Percentiles rank a stretch among this genome's conserved stretches.
phyloP scores from a whole-genome alignment of 2,797 vertebrate species.

The Pantherophis vulpinus region DNA sequence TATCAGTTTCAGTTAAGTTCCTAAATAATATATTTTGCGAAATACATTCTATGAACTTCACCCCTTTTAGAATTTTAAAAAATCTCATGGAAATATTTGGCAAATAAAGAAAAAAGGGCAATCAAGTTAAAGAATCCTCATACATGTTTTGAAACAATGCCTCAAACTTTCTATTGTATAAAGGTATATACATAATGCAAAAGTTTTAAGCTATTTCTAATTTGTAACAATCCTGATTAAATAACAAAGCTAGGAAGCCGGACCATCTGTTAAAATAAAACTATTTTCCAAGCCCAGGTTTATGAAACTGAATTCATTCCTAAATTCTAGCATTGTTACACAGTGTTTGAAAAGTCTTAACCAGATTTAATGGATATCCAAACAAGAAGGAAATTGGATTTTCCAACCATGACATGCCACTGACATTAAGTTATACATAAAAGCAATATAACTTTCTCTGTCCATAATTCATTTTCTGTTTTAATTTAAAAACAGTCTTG shows the following conservation, averaged over 20 bases:
- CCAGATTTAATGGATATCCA: conserved; percentile 64
- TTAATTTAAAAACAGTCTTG: conserved; percentile 62
- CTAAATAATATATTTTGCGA: conserved; percentile 20
- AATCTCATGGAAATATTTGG: conserved; percentile 43
- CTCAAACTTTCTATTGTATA: not conserved
- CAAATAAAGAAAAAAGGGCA: not conserved
- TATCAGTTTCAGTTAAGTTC: conserved; percentile 14
- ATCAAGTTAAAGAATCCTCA: not conserved
- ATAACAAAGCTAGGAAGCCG: not conserved
- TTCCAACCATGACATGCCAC: conserved; percentile 52
- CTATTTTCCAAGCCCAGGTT: conserved; percentile 30
- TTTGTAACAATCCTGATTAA: conserved; percentile 4
- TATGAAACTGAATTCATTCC: conserved; percentile 62
- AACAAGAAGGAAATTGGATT: conserved; percentile 69
- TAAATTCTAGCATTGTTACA: conserved; percentile 58
- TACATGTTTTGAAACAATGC: not conserved
- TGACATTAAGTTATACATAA: conserved; percentile 53
- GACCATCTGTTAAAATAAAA: conserved; percentile 21
- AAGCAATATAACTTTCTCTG: conserved; percentile 53
- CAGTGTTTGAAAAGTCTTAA: conserved; percentile 58
- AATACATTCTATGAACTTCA: conserved; percentile 13
- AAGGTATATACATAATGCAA: not conserved
- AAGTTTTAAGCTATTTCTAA: conserved; percentile 35
- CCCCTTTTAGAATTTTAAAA: conserved; percentile 14
- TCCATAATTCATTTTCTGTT: conserved; percentile 39